Base-by-base conservation (phyloP, 30 jellyfish, hydroid and myxozoan species). In the Clytia hemisphaerica region DNA sequence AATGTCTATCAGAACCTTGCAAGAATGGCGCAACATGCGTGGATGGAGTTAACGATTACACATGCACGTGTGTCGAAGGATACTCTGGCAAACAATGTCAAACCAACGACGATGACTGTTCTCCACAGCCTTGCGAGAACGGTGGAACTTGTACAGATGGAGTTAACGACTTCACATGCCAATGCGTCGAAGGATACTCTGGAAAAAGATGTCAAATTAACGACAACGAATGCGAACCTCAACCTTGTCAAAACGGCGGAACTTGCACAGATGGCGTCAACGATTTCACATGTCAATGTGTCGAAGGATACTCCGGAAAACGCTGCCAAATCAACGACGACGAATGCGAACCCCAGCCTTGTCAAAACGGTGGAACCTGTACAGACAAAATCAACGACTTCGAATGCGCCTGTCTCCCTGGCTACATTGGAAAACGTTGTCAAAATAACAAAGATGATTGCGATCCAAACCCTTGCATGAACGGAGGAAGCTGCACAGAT, bases 221-320 rank as follows among this genome's bases (percentile, higher is more conserved):
- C 63, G 40, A 45, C 40, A 62, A 75, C 33, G 88, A 75, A 33
- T 75, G 88, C 33, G 66, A 72, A 1, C 24, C 80, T n/a, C 19
- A 19, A 7, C 88, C 88, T 4, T 75, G 88, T 69, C 14, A 49
- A 35, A 75, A 75, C 30, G 82, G 82, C 2, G 88, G 80, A 60
- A 64, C 72, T 1, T 75, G 88, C 64, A 62, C 35, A 19, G 88
- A 75, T 62, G 81, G 72, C 7, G 78, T 75, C 37, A 45, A 58
- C 51, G 73, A 54, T 15, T 75, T 60, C 71, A 44, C 82, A 29
- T 75, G 88, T 37, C 28, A 37, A 2, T 75, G 88, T 61, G 63
- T 35, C 25, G 76, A 60, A 3, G 83, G 83, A 4, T 71, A 49
- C 46, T 24, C 62, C 2, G 83, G 83, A 12, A 51, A 7, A 10